Percentiles rank a stretch among this genome's conserved stretches.
These are phyloP conservation scores for Gyps fulvus DNA, from an alignment of 2,113 vertebrate species.

Conservation along the genomic window DNA sequence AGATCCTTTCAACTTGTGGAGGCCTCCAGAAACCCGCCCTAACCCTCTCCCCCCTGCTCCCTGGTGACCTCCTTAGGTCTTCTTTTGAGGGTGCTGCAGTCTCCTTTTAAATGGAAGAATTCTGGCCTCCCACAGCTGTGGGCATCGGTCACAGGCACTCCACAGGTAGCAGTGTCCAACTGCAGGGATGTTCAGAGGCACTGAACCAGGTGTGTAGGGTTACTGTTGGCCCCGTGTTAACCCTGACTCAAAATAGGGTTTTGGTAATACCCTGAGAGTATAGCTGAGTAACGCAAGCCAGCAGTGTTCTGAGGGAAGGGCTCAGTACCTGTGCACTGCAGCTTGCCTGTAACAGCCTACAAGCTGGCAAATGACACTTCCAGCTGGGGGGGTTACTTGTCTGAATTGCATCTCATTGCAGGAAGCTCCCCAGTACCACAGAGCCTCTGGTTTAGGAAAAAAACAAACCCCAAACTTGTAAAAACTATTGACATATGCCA, in stretches of 20 bases:
- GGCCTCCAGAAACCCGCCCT: neutral
- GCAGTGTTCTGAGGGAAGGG: no score
- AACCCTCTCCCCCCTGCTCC: no score
- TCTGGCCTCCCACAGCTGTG: neutral
- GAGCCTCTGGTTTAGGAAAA: neutral
- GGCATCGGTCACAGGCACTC: no score
- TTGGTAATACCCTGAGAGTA: no score
- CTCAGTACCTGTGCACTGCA: neutral
- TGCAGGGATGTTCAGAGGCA: neutral
- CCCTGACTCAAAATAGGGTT: neutral
- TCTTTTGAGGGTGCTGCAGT: neutral
- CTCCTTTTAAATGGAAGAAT: neutral
- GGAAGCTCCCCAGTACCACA: neutral
- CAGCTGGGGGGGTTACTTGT: neutral
- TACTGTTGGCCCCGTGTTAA: no score
- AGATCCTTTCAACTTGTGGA: neutral
- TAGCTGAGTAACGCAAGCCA: neutral
- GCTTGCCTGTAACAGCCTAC: neutral
- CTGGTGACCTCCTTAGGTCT: neutral
- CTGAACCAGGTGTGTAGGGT: no score
- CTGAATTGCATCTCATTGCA: neutral
- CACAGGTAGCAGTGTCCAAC: neutral
- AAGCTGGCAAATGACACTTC: neutral
- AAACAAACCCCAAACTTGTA: no score
- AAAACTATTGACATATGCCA: neutral